Base-by-base conservation (phyloP, 1,140 invertebrate genomes). In the Tyrophagus putrescentiae region DNA sequence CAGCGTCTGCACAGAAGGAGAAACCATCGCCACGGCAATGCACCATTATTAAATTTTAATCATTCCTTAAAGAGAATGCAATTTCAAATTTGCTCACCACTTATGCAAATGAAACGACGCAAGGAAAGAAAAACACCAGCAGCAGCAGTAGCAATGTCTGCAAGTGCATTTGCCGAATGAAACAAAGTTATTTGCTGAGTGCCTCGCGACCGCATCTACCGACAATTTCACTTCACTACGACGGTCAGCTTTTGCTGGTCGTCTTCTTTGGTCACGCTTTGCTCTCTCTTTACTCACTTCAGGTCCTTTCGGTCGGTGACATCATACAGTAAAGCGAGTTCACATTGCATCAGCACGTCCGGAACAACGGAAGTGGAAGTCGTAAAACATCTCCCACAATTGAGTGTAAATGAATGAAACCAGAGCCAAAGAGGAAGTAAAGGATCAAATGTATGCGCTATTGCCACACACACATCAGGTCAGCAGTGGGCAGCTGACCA, bases 21-120 rank as follows among this genome's bases (percentile, higher is more conserved):
- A 39, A n/a, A n/a, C n/a, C n/a, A n/a, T n/a, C n/a, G n/a, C n/a
- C n/a, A n/a, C n/a, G n/a, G n/a, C n/a, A n/a, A n/a, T n/a, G n/a
- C n/a, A n/a, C n/a, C n/a, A n/a, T n/a, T 39, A 21, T 13, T 39
- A 21, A 21, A 48, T 48, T 48, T 48, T 48, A 48, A 48, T 48
- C 45, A 29, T 48, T 48, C 45, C 45, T 48, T 48, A 48, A 48
- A 7, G n/a, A 13, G 36, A 39, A 39, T 13, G 36, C 36, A 39
- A 39, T 39, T 39, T 13, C 36, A 13, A 39, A 39, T n/a, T n/a
- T n/a, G n/a, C n/a, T n/a, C n/a, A n/a, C n/a, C n/a, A n/a, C n/a
- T n/a, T n/a, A n/a, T n/a, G n/a, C n/a, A n/a, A n/a, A n/a, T n/a
- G 36, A 39, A 39, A 39, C 21, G 36, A 39, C 21, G 21, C 13